phyloP scores from a whole-genome alignment of 2,113 vertebrate species.

The Plectropomus leopardus region DNA sequence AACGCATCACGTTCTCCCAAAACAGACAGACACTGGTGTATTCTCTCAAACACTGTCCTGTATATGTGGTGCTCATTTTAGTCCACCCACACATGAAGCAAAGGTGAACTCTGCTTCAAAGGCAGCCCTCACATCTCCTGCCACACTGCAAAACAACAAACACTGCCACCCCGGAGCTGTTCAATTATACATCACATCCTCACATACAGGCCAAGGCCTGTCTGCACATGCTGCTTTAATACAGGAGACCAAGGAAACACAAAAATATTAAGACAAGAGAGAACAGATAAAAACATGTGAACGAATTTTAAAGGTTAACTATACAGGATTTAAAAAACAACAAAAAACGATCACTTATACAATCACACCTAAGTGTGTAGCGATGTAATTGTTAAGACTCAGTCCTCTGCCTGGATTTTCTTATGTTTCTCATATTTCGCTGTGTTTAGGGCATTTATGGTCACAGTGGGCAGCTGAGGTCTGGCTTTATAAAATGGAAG shows the following conservation, averaged over 20 bases:
- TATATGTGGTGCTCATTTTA: constrained; percentile 23
- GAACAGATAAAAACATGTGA: not conserved
- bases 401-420: no score
- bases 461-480: no score
- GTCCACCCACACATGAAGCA: constrained; percentile 68
- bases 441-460: no score
- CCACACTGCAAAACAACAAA: constrained; percentile 59
- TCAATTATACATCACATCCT: constrained; percentile 71
- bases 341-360: no score
- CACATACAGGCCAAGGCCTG: constrained; percentile 22
- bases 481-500: no score
- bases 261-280: not conserved
- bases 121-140: constrained; percentile 52
- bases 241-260: not conserved
- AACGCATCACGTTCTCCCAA: not conserved
- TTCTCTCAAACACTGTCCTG: not conserved
- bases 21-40: constrained; percentile 23
- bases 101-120: constrained; percentile 71
- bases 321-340: no score
- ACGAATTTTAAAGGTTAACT: not conserved
- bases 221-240: constrained; percentile 12
- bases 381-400: no score
- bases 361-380: no score
- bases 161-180: constrained; percentile 32
- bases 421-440: no score